phyloP scores from a whole-genome alignment of 2,113 vertebrate genomes.

The Alethe diademata region DNA sequence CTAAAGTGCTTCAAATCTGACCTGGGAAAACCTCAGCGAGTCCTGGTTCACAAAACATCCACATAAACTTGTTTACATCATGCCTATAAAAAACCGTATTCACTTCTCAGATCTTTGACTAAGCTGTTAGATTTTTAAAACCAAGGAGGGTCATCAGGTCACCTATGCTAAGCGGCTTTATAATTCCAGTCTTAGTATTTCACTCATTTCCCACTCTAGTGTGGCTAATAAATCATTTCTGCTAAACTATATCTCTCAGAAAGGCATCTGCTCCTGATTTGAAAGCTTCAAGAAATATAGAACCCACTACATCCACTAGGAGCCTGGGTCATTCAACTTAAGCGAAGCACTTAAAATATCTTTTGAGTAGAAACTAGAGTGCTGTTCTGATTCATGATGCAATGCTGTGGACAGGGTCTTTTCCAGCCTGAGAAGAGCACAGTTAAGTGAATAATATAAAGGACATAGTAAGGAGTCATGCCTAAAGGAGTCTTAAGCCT shows the following conservation, averaged over 20 bases:
- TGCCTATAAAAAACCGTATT: not conserved
- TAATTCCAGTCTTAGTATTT: conserved; percentile 6
- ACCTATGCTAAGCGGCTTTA: not conserved
- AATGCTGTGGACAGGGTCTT: not conserved
- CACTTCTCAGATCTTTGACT: not conserved
- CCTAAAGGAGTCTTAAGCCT: not conserved
- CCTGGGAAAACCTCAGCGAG: not conserved
- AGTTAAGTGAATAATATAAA: not conserved
- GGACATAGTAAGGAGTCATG: not conserved
- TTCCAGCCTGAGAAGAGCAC: not conserved
- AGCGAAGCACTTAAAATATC: not conserved
- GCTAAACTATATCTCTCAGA: not conserved
- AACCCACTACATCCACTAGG: not conserved
- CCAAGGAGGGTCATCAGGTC: not conserved
- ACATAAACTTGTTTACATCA: conserved; percentile 25
- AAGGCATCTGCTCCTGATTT: not conserved
- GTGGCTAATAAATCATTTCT: not conserved
- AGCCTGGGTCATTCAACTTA: not conserved
- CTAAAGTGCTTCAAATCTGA: not conserved
- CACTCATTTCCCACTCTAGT: not conserved
- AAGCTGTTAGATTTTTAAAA: conserved; percentile 29
- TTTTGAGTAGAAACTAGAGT: not conserved
- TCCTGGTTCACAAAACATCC: not conserved
- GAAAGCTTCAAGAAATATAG: not conserved
- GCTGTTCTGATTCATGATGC: not conserved